Conservation (phyloP, 1,140 invertebrate species). For the Bombus superbus region DNA sequence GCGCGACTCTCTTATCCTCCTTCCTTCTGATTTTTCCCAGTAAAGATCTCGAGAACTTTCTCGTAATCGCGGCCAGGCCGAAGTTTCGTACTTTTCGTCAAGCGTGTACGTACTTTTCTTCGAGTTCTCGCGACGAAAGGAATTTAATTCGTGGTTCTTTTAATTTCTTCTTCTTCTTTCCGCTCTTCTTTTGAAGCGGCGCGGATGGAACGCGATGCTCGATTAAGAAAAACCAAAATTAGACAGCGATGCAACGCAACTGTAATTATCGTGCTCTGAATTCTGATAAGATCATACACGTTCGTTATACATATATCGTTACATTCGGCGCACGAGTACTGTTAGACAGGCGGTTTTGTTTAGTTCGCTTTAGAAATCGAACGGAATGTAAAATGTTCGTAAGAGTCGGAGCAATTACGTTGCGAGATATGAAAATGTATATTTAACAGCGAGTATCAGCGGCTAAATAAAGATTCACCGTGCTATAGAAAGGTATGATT, state of each 20-base stretch:
- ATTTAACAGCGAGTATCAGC: no score
- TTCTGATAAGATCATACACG: neutral
- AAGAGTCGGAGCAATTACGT: neutral
- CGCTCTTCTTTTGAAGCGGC: neutral
- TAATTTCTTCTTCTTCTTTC: no score
- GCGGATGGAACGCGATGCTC: neutral
- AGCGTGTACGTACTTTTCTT: neutral
- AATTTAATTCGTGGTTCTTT: slow-evolving; percentile 18
- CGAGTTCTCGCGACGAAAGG: neutral
- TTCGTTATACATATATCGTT: neutral
- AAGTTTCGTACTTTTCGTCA: neutral
- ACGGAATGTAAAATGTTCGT: neutral
- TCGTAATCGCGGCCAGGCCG: neutral
- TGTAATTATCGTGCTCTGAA: neutral
- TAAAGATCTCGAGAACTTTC: neutral
- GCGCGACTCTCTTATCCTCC: neutral
- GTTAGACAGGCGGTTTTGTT: neutral
- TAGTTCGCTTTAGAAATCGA: neutral
- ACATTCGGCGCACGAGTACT: neutral
- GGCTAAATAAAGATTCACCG: neutral
- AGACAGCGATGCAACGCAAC: neutral
- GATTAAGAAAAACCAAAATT: slow-evolving; percentile 5
- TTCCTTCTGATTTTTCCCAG: neutral
- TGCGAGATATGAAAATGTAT: neutral
- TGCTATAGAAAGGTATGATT: neutral